Evolutionary conservation across 2,113 vertebrate species (phyloP), one percentile per base, ranked within the genome.

Genomic region (Camelus bactrianus): DNA sequence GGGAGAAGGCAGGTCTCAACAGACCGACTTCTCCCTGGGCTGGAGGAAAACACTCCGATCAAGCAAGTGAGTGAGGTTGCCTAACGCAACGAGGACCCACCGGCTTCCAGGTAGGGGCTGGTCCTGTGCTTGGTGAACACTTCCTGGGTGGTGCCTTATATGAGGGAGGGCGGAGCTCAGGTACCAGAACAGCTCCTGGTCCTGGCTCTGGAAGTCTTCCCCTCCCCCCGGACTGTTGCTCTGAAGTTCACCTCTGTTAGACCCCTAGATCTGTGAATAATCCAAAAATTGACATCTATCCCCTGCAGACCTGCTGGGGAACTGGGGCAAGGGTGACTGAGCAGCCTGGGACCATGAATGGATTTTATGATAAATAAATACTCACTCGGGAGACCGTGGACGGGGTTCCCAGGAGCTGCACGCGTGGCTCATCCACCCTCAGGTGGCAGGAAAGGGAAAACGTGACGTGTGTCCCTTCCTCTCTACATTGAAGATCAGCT

Each of bases 201-300:
- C 76, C 32, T 10, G 42, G 32, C 85, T 88, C 77, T 83, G 38
- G 28, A 89, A 73, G 46, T 19, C 24, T 60, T 8, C 70, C 48
- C n/a, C 2, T 42, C 38, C 38, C 38, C 38, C 38, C 38, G 38
- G 35, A 5, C 13, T 24, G 38, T 42, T 80, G 32, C 75, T 64
- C 65, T 83, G 35, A 91, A 70, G 62, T 2, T 14, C 17, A n/a
- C 52, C n/a, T 48, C 6, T 4, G 60, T 16, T 20, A 85, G 32
- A 89, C 80, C 32, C 46, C n/a, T 69, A 60, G 35, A 79, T 54
- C 26, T 72, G 72, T 72, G n/a, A 96, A 62, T 85, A 77, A 94
- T n/a, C 64, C 1, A 76, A 70, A 95, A 93, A 52, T n/a, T 56
- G 76, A 13, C 35, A 88, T 80, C 54, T 8, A 14, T 70, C 70